Base-by-base conservation (phyloP, 2,888 invertebrate species). In the Ethmia dodecea region DNA sequence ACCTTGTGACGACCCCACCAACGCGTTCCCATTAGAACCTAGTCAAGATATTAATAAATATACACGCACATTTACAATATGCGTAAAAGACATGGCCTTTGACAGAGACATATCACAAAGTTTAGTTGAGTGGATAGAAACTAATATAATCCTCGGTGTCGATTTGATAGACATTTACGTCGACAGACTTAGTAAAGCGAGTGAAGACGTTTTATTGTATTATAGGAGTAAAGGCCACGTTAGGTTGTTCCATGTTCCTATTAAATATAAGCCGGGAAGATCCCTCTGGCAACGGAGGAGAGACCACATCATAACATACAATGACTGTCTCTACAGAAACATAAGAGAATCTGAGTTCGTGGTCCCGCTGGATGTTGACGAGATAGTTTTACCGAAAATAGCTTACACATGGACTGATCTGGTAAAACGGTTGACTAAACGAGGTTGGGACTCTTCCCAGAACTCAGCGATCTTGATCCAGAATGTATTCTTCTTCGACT, bases 271-370 rank as follows among this genome's bases (percentile, higher is more conserved):
- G 38, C 49, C 56, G 24, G 53, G 63, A 15, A 64, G 74, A 52
- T 64, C 73, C 40, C 56, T 87, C 20, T 93, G 92, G 89, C 92
- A 92, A 60, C 60, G 80, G 25, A 90, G 93, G 55, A 83, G 93
- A 49, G 89, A 92, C 71, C 93, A 94, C 61, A 75, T 94, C 18
- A 86, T 93, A 42, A 89, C 92, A 0, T 94, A 93, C 67, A 94
- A 94, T 65, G 93, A 93, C 64, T 94, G 93, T 60, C 87, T 93
- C 39, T 93, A 94, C 65, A 88, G 92, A 61, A 92, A 92, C 72
- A 72, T 93, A 33, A 74, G 87, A 50, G 80, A 81, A 44, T 91
- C 91, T 24, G 86, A 89, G 51, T 92, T 84, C 60, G 75, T 93
- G 11, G 76, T 93, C 15, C 92, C 93, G 6, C 70, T 93, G 48